Evolutionary conservation across 2,113 vertebrate species (phyloP).

Genomic region (Ceyx cyanopectus): DNA sequence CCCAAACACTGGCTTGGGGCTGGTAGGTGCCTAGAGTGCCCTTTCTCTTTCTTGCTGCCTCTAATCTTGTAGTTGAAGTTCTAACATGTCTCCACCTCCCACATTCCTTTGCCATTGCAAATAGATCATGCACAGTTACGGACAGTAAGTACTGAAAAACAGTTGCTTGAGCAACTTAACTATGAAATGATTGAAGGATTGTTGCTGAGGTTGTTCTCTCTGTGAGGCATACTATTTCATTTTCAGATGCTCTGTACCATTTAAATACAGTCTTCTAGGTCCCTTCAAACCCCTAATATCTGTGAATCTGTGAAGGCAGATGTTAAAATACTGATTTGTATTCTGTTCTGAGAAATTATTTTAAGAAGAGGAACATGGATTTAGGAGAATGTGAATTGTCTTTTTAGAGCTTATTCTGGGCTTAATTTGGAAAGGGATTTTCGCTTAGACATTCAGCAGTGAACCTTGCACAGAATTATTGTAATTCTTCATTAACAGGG

Average conservation of each 20-base stretch:
- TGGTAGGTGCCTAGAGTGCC: background rate
- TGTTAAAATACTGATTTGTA: background rate
- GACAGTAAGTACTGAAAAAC: background rate
- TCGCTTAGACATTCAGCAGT: background rate
- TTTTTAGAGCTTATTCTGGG: background rate
- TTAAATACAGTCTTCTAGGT: background rate
- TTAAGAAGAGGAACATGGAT: background rate
- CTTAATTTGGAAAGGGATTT: background rate
- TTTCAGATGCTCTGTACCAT: background rate
- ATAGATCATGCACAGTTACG: background rate
- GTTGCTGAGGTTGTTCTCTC: background rate
- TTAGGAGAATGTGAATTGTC: background rate
- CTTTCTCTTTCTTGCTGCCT: background rate
- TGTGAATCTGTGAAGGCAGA: background rate
- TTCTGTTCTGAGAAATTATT: background rate
- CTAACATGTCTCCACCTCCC: background rate
- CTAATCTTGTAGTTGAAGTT: background rate
- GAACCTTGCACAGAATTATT: background rate
- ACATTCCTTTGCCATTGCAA: background rate
- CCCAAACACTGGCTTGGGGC: background rate
- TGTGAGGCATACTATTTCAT: background rate
- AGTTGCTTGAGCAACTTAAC: background rate
- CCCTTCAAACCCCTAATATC: too few species aligned
- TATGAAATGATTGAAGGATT: background rate
- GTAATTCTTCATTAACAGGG: background rate